Evolutionary conservation across 1,140 invertebrate species (phyloP).

Genomic region (Pygmarrhopalites habei): DNA sequence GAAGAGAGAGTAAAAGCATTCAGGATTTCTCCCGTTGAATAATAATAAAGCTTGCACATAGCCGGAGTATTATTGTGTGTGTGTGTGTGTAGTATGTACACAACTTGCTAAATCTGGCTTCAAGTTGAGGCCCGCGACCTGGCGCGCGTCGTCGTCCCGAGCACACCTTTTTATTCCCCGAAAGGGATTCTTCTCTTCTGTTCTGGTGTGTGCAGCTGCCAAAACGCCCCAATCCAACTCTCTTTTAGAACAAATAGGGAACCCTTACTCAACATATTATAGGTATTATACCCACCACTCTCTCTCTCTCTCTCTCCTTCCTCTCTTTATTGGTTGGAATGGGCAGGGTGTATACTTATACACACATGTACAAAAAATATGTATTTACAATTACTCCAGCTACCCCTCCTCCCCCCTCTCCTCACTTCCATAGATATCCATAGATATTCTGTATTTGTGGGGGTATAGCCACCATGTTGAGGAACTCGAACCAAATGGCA

Average conservation of each 20-base stretch:
- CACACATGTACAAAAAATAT: neutral
- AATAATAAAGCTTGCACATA: neutral
- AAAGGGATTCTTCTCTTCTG: constrained; percentile 15
- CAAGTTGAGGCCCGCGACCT: constrained; percentile 21
- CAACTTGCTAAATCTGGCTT: neutral
- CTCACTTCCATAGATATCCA: neutral
- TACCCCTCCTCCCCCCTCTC: neutral
- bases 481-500: too few species aligned
- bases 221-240: constrained; percentile 25
- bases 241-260: constrained; percentile 28
- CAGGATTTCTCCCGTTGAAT: neutral
- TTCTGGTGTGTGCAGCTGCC: constrained; percentile 21
- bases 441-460: too few species aligned
- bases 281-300: too few species aligned
- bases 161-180: constrained; percentile 30
- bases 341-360: neutral
- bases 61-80: neutral
- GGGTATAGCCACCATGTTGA: too few species aligned
- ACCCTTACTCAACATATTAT: too few species aligned
- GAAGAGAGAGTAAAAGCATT: constrained; percentile 4
- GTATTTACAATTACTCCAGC: neutral
- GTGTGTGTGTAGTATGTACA: constrained; percentile 4
- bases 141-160: constrained; percentile 23
- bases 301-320: too few species aligned
- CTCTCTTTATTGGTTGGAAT: too few species aligned